Evolutionary conservation across 2,888 invertebrate genomes (phyloP).

Genomic region (Dione juno): DNA sequence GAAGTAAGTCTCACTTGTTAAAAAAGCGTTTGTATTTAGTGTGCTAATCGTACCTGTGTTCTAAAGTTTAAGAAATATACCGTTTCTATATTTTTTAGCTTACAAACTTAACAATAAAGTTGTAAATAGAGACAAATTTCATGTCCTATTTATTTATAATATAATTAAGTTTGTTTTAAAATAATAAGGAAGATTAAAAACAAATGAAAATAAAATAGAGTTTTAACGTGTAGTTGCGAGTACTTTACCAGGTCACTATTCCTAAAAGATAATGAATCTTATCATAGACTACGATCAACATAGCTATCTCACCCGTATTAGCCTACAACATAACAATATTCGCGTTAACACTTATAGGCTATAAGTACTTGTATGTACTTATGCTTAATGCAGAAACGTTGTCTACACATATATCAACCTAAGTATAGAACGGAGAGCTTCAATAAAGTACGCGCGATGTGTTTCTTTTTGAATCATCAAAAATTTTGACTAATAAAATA

Average conservation of each 20-base stretch:
- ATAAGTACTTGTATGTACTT: conserved; percentile 54
- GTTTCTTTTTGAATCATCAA: neutral
- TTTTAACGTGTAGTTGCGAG: neutral
- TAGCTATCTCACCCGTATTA: conserved; percentile 20
- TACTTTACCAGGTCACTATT: neutral
- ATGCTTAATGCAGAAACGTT: conserved; percentile 78
- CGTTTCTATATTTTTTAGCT: no score
- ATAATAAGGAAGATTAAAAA: no score
- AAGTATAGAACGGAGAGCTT: neutral
- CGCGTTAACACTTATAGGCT: conserved; percentile 42
- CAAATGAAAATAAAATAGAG: neutral
- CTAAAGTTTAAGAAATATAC: no score
- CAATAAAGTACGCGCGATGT: conserved; percentile 6
- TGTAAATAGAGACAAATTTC: no score
- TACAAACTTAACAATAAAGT: no score
- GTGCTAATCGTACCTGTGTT: no score
- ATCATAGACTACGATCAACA: conserved; percentile 26
- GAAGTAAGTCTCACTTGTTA: no score
- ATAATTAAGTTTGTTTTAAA: no score
- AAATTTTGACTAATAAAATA: neutral
- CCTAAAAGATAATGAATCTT: conserved; percentile 25
- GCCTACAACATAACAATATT: conserved; percentile 38
- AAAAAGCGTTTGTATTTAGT: no score
- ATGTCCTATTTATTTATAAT: no score
- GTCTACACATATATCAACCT: conserved; percentile 69